Conservation (phyloP, 1,140 invertebrate genomes). For the Argopecten irradians region DNA sequence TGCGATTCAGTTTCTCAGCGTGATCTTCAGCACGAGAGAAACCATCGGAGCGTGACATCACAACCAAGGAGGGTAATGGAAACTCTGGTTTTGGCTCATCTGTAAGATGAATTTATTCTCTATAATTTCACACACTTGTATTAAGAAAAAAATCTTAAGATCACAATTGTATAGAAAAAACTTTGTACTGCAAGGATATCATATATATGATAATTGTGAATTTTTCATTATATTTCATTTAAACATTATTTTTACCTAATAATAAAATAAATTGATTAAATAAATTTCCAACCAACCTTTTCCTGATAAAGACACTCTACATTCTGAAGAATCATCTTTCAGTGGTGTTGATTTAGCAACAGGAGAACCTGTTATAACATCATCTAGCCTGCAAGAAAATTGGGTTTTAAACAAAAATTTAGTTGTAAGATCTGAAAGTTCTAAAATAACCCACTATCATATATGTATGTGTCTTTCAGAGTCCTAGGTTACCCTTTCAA, state of each 20-base stretch:
- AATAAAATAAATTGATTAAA: background rate
- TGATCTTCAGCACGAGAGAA: background rate
- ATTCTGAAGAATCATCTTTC: background rate
- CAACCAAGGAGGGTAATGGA: background rate
- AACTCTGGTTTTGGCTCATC: background rate
- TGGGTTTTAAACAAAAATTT: too few relatives aligned
- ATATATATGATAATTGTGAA: too few relatives aligned
- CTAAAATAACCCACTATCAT: too few relatives aligned
- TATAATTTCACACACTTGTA: too few relatives aligned
- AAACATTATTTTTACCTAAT: too few relatives aligned
- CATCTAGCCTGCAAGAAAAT: background rate
- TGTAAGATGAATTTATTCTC: background rate
- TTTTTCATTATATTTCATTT: too few relatives aligned
- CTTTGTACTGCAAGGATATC: too few relatives aligned
- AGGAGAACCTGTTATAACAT: conserved; percentile 32
- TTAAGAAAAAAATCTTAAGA: too few relatives aligned
- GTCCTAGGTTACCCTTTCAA: too few relatives aligned
- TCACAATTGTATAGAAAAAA: too few relatives aligned
- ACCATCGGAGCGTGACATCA: conserved; percentile 2
- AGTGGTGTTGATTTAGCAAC: conserved; percentile 38
- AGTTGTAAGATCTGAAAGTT: too few relatives aligned
- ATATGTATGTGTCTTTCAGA: too few relatives aligned
- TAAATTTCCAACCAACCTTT: background rate
- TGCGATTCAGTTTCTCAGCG: background rate
- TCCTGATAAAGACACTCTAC: background rate